Evolutionary conservation across 2,888 invertebrate genomes (phyloP).

Genomic region (Eupithecia subumbrata): DNA sequence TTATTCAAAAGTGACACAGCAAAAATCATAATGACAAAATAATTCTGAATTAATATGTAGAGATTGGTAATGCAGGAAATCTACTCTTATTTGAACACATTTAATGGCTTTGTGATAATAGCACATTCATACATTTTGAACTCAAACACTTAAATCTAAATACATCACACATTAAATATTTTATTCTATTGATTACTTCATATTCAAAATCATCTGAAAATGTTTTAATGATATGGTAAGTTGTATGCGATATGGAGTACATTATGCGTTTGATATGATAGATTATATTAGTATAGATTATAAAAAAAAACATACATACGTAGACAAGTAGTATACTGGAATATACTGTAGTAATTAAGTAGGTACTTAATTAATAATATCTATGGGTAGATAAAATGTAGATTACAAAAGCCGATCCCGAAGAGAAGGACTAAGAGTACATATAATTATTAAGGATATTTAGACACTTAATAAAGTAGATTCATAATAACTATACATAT

Average conservation of each 20-base stretch:
- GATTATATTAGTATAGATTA: background rate
- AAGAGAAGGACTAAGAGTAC: background rate
- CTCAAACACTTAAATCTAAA: conserved; percentile 1
- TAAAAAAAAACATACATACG: background rate
- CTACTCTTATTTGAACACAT: conserved; percentile 69
- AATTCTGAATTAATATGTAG: background rate
- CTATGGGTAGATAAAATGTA: conserved; percentile 3
- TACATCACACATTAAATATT: background rate
- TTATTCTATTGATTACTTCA: background rate
- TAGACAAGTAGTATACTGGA: background rate
- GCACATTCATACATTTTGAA: conserved; percentile 51
- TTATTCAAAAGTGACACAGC: background rate
- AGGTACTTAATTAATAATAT: background rate
- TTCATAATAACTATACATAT: conserved; percentile 3
- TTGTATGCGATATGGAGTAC: conserved; percentile 32
- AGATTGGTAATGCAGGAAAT: conserved; percentile 17
- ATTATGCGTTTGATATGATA: conserved; percentile 6
- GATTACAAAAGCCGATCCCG: conserved; percentile 12
- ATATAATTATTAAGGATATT: background rate
- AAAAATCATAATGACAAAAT: background rate
- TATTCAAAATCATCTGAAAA: background rate
- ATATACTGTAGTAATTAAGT: background rate
- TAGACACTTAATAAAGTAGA: background rate
- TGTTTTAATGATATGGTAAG: conserved; percentile 29
- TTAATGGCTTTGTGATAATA: conserved; percentile 62